Evolutionary conservation across 1,140 invertebrate genomes (phyloP).

Genomic region (Galleria mellonella): DNA sequence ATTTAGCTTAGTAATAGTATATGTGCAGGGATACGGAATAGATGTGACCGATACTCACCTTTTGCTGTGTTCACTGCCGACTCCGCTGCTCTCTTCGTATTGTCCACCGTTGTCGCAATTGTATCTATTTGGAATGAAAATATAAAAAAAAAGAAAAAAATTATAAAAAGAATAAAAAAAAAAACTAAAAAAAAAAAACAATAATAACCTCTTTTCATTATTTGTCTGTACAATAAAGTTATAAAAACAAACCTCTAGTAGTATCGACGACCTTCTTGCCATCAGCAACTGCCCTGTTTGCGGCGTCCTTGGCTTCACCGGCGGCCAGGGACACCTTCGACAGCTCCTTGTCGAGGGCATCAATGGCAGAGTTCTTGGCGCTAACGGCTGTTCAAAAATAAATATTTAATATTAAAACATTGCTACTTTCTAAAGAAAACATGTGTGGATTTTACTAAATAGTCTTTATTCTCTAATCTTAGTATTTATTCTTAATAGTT

Average conservation of each 20-base stretch:
- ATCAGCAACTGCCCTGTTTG: conserved; percentile 60
- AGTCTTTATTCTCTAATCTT: no score
- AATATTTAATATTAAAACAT: not conserved
- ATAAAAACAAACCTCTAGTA: conserved; percentile 50
- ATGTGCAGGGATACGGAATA: not conserved
- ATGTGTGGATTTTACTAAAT: no score
- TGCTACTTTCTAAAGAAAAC: no score
- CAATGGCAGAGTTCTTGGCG: conserved; percentile 53
- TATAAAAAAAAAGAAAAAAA: conserved; percentile 12
- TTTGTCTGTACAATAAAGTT: no score
- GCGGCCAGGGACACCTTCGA: conserved; percentile 63
- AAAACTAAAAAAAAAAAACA: not conserved
- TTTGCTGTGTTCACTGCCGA: conserved; percentile 30
- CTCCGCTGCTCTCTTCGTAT: conserved; percentile 57
- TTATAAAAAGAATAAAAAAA: not conserved
- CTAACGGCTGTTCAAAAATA: conserved; percentile 27
- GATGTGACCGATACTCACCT: conserved; percentile 14
- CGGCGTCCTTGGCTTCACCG: conserved; percentile 60
- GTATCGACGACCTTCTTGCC: conserved; percentile 68
- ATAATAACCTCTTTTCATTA: no score
- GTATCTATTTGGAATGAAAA: conserved; percentile 37
- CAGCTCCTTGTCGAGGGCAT: conserved; percentile 64
- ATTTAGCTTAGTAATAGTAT: not conserved
- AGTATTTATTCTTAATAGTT: no score
- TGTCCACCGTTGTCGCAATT: conserved; percentile 52